Evolutionary conservation across 2,888 invertebrate genomes (phyloP).

Genomic region (Drepana falcataria): DNA sequence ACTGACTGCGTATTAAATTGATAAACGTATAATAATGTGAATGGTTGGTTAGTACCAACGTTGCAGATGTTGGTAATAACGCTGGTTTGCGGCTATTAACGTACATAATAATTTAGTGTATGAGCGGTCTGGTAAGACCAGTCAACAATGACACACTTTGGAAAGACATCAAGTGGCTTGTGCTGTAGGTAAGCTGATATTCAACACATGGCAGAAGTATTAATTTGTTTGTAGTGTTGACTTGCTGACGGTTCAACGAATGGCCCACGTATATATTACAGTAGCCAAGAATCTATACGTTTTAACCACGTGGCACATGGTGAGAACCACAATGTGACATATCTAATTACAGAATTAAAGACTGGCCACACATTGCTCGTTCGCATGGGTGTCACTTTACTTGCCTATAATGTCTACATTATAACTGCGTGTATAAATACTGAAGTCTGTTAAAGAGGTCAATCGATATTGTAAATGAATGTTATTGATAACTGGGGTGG

Average conservation of each 20-base stretch:
- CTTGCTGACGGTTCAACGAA: no score
- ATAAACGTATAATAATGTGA: constrained; percentile 24
- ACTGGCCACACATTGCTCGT: neutral
- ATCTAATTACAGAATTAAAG: constrained; percentile 8
- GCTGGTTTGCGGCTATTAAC: constrained; percentile 29
- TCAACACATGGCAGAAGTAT: no score
- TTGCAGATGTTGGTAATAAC: constrained; percentile 24
- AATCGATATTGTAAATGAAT: constrained; percentile 31
- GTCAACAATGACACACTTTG: neutral
- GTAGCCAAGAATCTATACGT: no score
- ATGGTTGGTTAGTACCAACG: constrained; percentile 9
- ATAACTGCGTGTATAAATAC: neutral
- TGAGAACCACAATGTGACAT: constrained; percentile 13
- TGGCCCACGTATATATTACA: no score
- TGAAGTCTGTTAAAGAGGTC: constrained; percentile 25
- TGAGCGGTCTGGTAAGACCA: neutral
- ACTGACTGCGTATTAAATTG: constrained; percentile 44
- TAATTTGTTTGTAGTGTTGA: no score
- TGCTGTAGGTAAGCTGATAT: no score
- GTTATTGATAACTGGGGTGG: constrained; percentile 14
- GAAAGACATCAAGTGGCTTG: no score
- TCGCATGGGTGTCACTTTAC: neutral
- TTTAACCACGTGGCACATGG: neutral
- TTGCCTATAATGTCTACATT: neutral
- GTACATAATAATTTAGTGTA: constrained; percentile 31